Base-by-base conservation (phyloP, 37 sponge, comb jelly and placozoan species). In the Oopsacas minuta region DNA sequence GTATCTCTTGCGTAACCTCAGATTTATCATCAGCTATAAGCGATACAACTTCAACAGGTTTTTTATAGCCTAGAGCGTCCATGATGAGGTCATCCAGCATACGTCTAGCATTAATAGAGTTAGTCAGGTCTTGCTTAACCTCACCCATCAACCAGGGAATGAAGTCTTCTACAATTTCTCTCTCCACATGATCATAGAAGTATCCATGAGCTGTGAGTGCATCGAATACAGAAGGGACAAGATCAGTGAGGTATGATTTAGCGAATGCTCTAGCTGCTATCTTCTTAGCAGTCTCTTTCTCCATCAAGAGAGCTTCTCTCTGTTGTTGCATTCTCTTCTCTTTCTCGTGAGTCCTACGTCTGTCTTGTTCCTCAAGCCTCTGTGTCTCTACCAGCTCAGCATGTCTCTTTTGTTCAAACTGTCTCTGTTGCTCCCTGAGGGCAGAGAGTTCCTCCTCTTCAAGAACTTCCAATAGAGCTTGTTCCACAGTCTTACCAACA, bases 401-500 rank as follows among this genome's bases (percentile, higher is more conserved):
- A 87, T 97, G 93, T 37, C 99, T 85, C 37, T 93, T 86, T 88
- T 94, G 93, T 38, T 94, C 95, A 91, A 97, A 97, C 75, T 87
- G 82, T 37, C 95, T 87, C 93, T 97, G 97, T 52, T 94, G 93
- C 36, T 83, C 87, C 51, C 94, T 89, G 46, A 97, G 90, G 32
- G 38, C 86, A 0, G 95, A 93, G 32, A 97, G 88, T 37, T 97
- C 99, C 83, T 97, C 99, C 81, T 97, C 99, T 84, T 97, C 99
- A 95, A 97, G 93, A 34, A 97, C 99, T 37, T 97, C 99, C 87
- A 97, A 36, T 49, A 97, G 90, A 15, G 99, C 93, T 81, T 97
- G 99, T 82, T 97, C 99, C 49, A 97, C 90, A 8, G 99, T 94
- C 91, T 97, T 97, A 22, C 95, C 99, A n/a, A 97, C 99, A 87